Percentiles rank a stretch among this genome's conserved stretches.
Evolutionary conservation across 2,113 vertebrate genomes (phyloP).

Genomic region (Naja naja): DNA sequence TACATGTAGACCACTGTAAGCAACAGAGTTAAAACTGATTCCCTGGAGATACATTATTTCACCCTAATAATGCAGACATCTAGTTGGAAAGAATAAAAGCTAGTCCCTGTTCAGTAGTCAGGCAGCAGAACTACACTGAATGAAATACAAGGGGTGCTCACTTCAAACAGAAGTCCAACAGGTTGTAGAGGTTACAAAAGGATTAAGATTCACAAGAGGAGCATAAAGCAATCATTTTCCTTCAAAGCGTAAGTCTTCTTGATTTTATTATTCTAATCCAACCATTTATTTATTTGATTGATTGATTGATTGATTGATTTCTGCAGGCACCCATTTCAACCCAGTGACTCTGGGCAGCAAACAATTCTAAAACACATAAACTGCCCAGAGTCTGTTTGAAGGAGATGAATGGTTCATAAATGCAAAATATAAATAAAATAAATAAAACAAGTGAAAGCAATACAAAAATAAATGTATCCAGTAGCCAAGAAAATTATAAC

Average conservation of each 20-base stretch:
- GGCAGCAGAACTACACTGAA: background rate
- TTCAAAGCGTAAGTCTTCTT: background rate
- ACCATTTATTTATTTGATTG: background rate
- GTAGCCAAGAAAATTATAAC: background rate
- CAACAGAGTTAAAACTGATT: background rate
- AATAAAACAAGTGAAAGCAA: background rate
- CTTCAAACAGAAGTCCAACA: background rate
- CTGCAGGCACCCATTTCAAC: background rate
- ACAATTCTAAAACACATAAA: background rate
- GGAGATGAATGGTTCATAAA: background rate
- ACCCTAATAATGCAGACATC: background rate
- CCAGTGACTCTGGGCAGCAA: background rate
- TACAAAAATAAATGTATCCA: background rate
- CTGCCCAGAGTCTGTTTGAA: background rate
- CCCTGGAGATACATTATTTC: background rate
- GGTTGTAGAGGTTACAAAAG: background rate
- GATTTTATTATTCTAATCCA: background rate
- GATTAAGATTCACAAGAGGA: background rate
- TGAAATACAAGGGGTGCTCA: background rate
- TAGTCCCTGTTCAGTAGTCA: background rate
- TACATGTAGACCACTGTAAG: background rate
- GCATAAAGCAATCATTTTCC: background rate
- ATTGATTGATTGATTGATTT: background rate
- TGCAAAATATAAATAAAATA: background rate
- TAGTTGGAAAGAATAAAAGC: background rate